phyloP scores from a whole-genome alignment of 2,113 vertebrate species.

The Columbina picui region DNA sequence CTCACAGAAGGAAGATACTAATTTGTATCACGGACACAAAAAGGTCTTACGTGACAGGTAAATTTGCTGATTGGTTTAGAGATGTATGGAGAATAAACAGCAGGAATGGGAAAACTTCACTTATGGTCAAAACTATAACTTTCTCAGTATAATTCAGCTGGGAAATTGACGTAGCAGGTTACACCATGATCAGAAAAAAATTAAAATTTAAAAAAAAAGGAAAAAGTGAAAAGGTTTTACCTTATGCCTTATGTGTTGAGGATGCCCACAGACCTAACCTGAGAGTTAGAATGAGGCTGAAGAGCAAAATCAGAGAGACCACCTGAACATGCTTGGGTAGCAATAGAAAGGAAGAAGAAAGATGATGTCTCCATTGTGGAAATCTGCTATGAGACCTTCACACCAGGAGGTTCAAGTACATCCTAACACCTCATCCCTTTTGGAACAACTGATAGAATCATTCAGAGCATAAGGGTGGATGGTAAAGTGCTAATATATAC shows the following conservation, averaged over 20 bases:
- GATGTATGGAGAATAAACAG: not conserved
- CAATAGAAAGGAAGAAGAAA: not conserved
- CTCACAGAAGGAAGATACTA: not conserved
- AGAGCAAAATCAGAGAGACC: not conserved
- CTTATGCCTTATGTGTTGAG: accelerated
- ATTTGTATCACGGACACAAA: not conserved
- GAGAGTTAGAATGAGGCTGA: not conserved
- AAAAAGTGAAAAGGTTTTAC: not conserved
- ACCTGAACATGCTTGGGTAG: not conserved
- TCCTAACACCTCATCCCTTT: not conserved
- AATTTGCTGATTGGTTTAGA: not conserved
- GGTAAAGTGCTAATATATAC: accelerated
- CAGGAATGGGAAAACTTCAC: not conserved
- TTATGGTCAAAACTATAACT: not conserved
- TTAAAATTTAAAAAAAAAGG: not conserved
- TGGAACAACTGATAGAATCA: not conserved
- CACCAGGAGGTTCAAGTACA: not conserved
- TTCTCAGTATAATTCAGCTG: not conserved
- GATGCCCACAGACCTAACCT: not conserved
- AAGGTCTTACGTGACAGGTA: not conserved
- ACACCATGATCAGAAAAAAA: not conserved
- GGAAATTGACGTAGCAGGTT: not conserved
- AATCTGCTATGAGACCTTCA: not conserved
- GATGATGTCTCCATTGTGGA: not conserved
- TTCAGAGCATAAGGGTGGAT: not conserved